These are phyloP conservation scores for Hydrochoerus hydrochaeris DNA, from an alignment of 2,113 vertebrate species.

Conservation along the genomic window DNA sequence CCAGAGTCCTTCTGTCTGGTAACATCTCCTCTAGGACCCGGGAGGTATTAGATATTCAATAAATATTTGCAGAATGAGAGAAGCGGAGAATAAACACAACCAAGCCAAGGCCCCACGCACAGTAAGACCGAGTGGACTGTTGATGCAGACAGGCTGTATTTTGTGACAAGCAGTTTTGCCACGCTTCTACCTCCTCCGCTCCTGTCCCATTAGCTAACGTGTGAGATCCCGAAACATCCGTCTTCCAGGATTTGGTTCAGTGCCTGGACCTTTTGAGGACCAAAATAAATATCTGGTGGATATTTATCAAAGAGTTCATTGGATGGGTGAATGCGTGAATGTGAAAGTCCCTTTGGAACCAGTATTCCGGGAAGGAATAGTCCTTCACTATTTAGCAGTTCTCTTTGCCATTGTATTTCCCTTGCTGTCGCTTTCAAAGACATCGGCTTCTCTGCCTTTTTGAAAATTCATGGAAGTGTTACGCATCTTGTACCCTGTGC, in stretches of 20 bases:
- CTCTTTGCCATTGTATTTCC: background rate
- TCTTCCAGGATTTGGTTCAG: background rate
- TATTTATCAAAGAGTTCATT: background rate
- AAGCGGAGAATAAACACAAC: background rate
- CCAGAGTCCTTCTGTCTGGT: background rate
- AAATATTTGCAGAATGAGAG: background rate
- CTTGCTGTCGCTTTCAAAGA: background rate
- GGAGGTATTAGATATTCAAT: background rate
- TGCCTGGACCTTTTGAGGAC: background rate
- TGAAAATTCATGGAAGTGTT: background rate
- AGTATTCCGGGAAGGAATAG: background rate
- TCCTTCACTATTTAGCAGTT: background rate
- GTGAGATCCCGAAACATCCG: background rate
- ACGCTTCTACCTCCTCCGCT: background rate
- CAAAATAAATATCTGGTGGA: background rate
- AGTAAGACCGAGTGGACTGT: accelerated
- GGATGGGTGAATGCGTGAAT: too few relatives aligned
- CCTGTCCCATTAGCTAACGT: background rate
- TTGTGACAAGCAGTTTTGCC: background rate
- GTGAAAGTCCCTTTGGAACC: background rate
- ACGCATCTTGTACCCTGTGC: background rate
- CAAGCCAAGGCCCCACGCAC: background rate
- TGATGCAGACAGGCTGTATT: background rate
- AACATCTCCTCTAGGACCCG: background rate
- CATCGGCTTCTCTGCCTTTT: background rate